Percentiles rank a stretch among this genome's conserved stretches.
Conservation (phyloP, 2,797 vertebrate genomes). For the Coregonus sp. region DNA sequence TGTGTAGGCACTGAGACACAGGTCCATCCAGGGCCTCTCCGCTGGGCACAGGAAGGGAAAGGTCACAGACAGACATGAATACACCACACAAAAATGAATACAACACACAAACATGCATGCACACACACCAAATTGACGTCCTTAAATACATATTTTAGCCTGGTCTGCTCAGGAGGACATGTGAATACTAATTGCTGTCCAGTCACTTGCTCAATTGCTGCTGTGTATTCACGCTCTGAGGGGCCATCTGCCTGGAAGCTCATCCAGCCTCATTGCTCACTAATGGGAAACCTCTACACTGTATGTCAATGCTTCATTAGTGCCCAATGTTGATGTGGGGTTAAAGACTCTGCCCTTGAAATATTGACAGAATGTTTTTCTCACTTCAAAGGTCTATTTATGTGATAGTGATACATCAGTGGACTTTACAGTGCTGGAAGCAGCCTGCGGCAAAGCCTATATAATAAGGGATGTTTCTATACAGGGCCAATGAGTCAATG, state of each 20-base stretch:
- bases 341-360: slow-evolving; percentile 8
- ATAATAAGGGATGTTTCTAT: background rate
- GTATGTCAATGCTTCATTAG: slow-evolving; percentile 7
- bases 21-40: slow-evolving; percentile 69
- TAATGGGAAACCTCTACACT: slow-evolving; percentile 8
- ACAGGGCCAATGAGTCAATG: background rate
- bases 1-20: slow-evolving; percentile 67
- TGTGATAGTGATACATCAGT: background rate
- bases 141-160: no score
- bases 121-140: background rate
- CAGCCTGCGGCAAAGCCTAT: background rate
- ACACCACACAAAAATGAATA: background rate
- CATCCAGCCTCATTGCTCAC: background rate
- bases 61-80: background rate
- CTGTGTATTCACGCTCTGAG: background rate
- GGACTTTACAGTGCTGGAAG: background rate
- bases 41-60: slow-evolving; percentile 46
- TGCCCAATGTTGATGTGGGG: background rate
- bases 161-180: background rate
- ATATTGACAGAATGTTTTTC: slow-evolving; percentile 11
- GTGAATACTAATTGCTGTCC: background rate
- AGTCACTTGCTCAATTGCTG: background rate
- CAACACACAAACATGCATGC: background rate
- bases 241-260: background rate
- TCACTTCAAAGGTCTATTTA: slow-evolving; percentile 2